phyloP scores from a whole-genome alignment of 1,140 invertebrate species.

The Himalopsyche phryganea region DNA sequence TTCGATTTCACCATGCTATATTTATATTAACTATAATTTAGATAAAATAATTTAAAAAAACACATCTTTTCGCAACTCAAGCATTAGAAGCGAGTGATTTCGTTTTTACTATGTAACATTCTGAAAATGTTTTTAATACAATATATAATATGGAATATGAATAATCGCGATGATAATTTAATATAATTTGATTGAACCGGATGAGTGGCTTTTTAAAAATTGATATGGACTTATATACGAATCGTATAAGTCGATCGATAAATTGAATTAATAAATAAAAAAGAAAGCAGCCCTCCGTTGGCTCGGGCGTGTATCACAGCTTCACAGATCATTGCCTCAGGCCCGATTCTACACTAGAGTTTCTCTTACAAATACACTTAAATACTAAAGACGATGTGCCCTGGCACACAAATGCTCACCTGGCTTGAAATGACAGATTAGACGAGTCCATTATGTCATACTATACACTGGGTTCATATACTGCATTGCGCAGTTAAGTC shows the following conservation, averaged over 20 bases:
- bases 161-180: too few species aligned
- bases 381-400: conserved; percentile 19
- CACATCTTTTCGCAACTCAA: too few species aligned
- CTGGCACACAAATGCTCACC: conserved; percentile 23
- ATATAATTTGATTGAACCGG: too few species aligned
- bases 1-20: too few species aligned
- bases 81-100: too few species aligned
- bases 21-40: too few species aligned
- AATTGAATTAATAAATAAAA: conserved; percentile 6
- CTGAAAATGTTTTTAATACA: too few species aligned
- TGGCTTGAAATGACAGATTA: conserved; percentile 3
- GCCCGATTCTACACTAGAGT: conserved; percentile 21
- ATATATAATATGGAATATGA: too few species aligned
- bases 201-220: too few species aligned
- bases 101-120: too few species aligned
- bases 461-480: conserved; percentile 24
- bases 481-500: conserved; percentile 16
- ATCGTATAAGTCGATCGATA: neutral
- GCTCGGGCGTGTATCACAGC: conserved; percentile 34
- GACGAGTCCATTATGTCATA: conserved; percentile 5
- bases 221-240: too few species aligned
- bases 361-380: conserved; percentile 28
- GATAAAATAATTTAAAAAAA: too few species aligned
- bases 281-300: conserved; percentile 26
- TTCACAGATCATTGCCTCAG: conserved; percentile 35